phyloP scores from a whole-genome alignment of 1,140 invertebrate genomes.

The Trachymyrmex cornetzi region DNA sequence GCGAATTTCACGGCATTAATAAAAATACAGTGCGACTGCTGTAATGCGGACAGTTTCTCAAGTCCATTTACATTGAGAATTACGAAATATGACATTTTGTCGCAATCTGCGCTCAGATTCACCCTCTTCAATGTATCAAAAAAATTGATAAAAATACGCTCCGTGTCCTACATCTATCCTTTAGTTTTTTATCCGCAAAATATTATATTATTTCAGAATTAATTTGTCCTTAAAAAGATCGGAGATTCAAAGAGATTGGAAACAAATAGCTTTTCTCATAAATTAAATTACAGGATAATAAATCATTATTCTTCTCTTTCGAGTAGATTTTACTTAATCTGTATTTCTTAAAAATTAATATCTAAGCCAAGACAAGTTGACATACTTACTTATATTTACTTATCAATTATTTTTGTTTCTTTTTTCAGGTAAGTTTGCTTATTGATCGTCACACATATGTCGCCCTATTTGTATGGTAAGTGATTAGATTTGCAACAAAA shows the following conservation, averaged over 20 bases:
- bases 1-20: conserved; percentile 32
- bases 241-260: neutral
- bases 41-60: conserved; percentile 15
- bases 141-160: conserved; percentile 9
- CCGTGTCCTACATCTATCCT: neutral
- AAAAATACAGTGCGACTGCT: conserved; percentile 29
- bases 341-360: neutral
- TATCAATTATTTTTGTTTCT: conserved; percentile 3
- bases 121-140: neutral
- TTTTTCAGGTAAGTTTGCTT: conserved; percentile 44
- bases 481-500: neutral
- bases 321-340: neutral
- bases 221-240: neutral
- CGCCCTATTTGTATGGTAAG: conserved; percentile 16
- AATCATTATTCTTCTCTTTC: neutral
- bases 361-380: neutral
- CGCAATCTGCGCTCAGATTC: neutral
- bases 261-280: neutral
- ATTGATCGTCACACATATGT: neutral
- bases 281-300: neutral
- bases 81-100: conserved; percentile 16
- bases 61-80: conserved; percentile 38
- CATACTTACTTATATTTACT: neutral
- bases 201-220: neutral
- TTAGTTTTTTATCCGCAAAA: neutral